phyloP scores from a whole-genome alignment of 2,888 invertebrate species.

The Nasonovia ribisnigri region DNA sequence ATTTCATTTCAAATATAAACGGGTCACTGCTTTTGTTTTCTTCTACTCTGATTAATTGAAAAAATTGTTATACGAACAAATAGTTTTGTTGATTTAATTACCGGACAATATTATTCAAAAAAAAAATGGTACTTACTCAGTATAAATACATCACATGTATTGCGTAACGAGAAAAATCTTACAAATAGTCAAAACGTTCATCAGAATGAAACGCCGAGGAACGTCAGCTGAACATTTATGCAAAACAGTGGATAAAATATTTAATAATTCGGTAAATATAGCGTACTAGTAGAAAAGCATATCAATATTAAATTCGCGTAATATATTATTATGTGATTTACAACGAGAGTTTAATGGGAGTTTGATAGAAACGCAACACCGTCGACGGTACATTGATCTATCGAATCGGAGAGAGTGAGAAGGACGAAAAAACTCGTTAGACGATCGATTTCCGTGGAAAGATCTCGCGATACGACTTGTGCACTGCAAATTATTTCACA shows the following conservation, averaged over 20 bases:
- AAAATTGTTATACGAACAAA: neutral
- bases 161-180: neutral
- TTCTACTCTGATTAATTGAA: slow-evolving; percentile 8
- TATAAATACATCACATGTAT: neutral
- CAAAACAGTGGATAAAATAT: neutral
- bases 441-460: neutral
- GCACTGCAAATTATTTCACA: neutral
- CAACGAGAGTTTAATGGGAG: neutral
- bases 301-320: neutral
- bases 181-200: neutral
- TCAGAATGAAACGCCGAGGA: neutral
- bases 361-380: neutral
- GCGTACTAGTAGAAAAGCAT: neutral
- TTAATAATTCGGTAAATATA: neutral
- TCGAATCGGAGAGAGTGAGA: neutral
- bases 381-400: neutral
- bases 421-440: neutral
- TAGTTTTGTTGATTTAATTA: neutral
- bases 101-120: no score
- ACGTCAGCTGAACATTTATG: neutral
- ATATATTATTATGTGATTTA: neutral
- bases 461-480: neutral
- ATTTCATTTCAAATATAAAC: slow-evolving; percentile 19
- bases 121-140: neutral
- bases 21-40: neutral